A percentile compares a stretch with the other conserved stretches of the same genome.
Conservation (phyloP, 1,140 invertebrate species). For the Camponotus pennsylvanicus region DNA sequence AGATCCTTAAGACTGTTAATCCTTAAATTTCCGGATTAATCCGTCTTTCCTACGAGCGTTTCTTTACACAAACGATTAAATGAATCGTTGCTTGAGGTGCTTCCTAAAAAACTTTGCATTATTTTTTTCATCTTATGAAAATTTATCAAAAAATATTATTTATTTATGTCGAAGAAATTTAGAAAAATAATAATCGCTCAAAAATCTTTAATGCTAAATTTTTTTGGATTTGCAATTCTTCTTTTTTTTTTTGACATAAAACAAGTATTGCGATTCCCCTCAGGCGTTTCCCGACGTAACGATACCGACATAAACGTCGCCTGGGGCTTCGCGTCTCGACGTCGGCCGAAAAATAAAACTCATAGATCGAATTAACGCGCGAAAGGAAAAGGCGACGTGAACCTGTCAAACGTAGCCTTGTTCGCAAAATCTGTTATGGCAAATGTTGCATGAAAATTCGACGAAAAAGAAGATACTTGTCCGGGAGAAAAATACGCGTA, state of each 20-base stretch:
- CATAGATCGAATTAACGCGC: constrained; percentile 20
- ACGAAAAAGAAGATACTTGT: neutral
- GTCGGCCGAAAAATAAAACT: constrained; percentile 30
- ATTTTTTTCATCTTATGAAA: neutral
- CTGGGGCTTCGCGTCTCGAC: neutral
- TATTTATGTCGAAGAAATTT: neutral
- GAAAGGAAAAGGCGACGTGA: constrained; percentile 26
- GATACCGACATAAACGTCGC: constrained; percentile 9
- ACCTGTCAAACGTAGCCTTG: neutral
- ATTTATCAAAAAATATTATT: neutral
- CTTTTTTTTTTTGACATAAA: neutral
- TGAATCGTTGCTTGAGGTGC: neutral
- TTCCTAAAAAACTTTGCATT: neutral
- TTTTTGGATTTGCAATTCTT: neutral
- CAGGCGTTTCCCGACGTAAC: constrained; percentile 5
- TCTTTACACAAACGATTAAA: neutral
- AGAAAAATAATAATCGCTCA: neutral
- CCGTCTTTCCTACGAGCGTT: neutral
- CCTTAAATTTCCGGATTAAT: neutral
- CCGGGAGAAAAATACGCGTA: neutral
- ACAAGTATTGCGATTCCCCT: neutral
- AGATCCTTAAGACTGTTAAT: neutral
- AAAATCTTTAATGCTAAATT: neutral
- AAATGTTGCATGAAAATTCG: neutral
- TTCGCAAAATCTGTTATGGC: constrained; percentile 6